Conservation (phyloP, 1,140 invertebrate genomes). For the Pseudomyrmex dendroicus region DNA sequence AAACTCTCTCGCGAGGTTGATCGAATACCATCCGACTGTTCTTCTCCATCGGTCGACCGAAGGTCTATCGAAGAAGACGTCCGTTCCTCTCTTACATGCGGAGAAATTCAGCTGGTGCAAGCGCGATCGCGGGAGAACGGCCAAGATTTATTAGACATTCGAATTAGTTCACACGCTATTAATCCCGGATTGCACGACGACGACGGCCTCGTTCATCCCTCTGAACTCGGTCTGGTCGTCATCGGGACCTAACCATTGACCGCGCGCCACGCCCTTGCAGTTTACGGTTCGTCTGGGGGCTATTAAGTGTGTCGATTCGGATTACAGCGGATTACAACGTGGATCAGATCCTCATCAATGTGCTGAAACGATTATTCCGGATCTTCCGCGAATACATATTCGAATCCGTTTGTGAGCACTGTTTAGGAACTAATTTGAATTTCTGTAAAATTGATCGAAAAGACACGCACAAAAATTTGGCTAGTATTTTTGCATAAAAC, state of each 20-base stretch:
- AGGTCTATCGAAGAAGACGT: background rate
- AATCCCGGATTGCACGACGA: constrained; percentile 38
- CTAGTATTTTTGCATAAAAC: too few relatives aligned
- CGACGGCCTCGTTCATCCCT: constrained; percentile 11
- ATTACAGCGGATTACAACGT: constrained; percentile 15
- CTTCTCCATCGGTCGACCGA: background rate
- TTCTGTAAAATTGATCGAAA: too few relatives aligned
- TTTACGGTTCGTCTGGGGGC: constrained; percentile 5
- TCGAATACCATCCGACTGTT: constrained; percentile 61
- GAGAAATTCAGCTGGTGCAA: constrained; percentile 34
- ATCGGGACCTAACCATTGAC: constrained; percentile 31
- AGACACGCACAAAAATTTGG: too few relatives aligned
- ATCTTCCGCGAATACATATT: background rate
- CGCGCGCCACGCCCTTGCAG: constrained; percentile 15
- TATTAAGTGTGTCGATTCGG: constrained; percentile 40
- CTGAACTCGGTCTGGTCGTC: constrained; percentile 28
- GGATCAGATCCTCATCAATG: background rate
- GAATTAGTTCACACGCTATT: constrained; percentile 63
- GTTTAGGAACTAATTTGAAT: too few relatives aligned
- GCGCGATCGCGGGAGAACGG: constrained; percentile 2
- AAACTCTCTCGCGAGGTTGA: constrained; percentile 61
- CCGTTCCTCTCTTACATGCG: background rate
- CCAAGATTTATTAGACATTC: constrained; percentile 50
- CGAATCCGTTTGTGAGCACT: background rate
- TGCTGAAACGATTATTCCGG: background rate